phyloP scores from a whole-genome alignment of 2,113 vertebrate species.

The Jacana jacana region DNA sequence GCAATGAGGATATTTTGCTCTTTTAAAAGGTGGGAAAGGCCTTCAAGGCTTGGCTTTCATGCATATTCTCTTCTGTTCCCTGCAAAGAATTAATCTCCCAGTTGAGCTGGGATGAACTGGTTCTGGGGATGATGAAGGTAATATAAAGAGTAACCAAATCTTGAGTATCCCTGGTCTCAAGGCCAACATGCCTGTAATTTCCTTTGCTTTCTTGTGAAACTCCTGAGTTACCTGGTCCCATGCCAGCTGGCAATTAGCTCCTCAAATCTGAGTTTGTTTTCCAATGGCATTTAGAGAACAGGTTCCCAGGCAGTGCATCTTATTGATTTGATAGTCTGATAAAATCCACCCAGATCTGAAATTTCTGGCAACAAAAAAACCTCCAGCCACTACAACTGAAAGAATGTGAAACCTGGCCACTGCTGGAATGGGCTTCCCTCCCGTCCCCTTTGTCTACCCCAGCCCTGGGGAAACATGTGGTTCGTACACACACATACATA shows the following conservation, averaged over 20 bases:
- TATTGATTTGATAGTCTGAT: background rate
- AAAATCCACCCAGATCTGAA: background rate
- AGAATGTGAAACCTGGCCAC: background rate
- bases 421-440: background rate
- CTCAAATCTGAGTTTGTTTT: background rate
- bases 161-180: background rate
- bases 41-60: conserved; percentile 10
- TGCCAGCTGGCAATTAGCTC: background rate
- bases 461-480: background rate
- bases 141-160: background rate
- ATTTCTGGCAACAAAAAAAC: background rate
- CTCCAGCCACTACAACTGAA: background rate
- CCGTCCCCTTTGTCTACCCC: background rate
- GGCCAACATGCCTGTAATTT: background rate
- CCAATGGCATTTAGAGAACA: background rate
- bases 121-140: background rate
- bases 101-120: background rate
- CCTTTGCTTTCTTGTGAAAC: background rate
- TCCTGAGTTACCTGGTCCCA: background rate
- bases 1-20: background rate
- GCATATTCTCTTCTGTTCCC: background rate
- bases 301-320: background rate
- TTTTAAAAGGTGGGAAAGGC: background rate
- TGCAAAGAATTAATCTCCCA: background rate
- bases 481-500: background rate